Evolutionary conservation across 2,797 vertebrate species (phyloP).

Genomic region (Pitangus sulphuratus): DNA sequence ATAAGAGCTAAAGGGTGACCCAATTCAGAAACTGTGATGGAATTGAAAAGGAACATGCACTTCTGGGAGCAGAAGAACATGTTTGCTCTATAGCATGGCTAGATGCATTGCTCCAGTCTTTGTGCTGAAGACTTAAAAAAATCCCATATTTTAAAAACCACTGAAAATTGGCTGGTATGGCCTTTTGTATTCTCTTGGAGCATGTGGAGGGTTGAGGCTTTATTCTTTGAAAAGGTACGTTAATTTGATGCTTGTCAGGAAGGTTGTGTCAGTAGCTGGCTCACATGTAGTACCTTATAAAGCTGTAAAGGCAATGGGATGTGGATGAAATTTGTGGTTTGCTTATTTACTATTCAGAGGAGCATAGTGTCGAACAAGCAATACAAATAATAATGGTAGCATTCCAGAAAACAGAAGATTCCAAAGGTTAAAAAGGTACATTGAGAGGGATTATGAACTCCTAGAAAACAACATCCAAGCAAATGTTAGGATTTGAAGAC

Average conservation of each 20-base stretch:
- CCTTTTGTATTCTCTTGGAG: neutral
- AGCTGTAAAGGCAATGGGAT: neutral
- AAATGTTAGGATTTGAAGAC: neutral
- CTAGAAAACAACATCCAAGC: neutral
- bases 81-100: neutral
- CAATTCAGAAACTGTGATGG: neutral
- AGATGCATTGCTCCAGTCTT: neutral
- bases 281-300: neutral
- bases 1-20: neutral
- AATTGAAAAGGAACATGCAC: neutral
- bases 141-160: accelerated
- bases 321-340: accelerated
- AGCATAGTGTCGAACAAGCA: neutral
- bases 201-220: neutral
- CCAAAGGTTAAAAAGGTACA: neutral
- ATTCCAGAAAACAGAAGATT: neutral
- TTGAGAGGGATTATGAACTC: neutral
- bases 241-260: neutral
- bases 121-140: neutral
- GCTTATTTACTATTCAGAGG: neutral
- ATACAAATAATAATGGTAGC: neutral
- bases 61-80: neutral
- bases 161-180: neutral
- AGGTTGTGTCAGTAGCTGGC: neutral
- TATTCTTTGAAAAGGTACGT: neutral